These are phyloP conservation scores for Napeogenes sylphis DNA, from an alignment of 2,888 invertebrate species.

Conservation along the genomic window DNA sequence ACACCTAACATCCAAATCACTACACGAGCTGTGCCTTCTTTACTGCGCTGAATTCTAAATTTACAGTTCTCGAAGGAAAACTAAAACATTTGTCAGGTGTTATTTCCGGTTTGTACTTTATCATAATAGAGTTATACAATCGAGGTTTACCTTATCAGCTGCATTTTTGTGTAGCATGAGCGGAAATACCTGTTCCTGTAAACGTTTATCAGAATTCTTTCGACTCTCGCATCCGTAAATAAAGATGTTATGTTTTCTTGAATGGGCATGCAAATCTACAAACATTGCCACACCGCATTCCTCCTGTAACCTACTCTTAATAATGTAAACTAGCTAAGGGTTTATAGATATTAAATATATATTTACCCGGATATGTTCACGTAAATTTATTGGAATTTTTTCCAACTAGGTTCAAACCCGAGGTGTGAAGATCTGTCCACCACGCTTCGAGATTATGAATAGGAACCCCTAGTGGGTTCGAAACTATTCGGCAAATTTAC, in stretches of 20 bases:
- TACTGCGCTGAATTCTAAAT: slow-evolving; percentile 94
- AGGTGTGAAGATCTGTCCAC: too few relatives aligned
- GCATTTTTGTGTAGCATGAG: slow-evolving; percentile 95
- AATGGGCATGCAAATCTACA: slow-evolving; percentile 96
- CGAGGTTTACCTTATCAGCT: slow-evolving; percentile 84
- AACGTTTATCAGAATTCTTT: slow-evolving; percentile 84
- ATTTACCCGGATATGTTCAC: too few relatives aligned
- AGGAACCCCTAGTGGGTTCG: too few relatives aligned
- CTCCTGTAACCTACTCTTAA: slow-evolving; percentile 83
- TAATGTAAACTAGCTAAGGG: slow-evolving; percentile 18
- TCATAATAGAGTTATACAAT: background rate
- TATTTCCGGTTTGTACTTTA: background rate
- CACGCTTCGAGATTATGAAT: too few relatives aligned
- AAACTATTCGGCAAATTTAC: too few relatives aligned
- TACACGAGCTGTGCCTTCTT: slow-evolving; percentile 96
- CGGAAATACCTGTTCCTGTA: slow-evolving; percentile 96
- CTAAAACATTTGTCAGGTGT: slow-evolving; percentile 62
- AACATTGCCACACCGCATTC: slow-evolving; percentile 94
- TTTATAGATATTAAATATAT: too few relatives aligned
- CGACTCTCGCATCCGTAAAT: slow-evolving; percentile 96
- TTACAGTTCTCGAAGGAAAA: slow-evolving; percentile 97
- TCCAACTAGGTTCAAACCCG: too few relatives aligned
- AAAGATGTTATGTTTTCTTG: slow-evolving; percentile 95
- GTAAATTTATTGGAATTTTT: too few relatives aligned
- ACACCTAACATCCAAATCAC: slow-evolving; percentile 98